Base-by-base conservation (phyloP, 2,113 vertebrate genomes). In the Ptilonorhynchus violaceus region DNA sequence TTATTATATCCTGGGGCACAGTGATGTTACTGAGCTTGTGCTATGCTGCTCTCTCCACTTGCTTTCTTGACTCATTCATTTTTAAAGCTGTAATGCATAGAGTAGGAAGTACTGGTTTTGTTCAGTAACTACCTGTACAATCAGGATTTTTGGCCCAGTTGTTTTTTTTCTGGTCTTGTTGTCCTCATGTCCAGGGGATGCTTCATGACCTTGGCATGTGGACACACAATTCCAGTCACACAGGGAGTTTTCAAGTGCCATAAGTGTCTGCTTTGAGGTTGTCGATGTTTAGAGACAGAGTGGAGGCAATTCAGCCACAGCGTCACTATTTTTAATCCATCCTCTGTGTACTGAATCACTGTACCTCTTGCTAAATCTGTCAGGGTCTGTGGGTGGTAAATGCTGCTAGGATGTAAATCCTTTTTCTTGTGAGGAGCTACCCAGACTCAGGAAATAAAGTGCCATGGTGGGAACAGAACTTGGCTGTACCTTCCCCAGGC, bases 311-410 rank as follows among this genome's bases (percentile, higher is more conserved):
- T 95, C 87, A 95, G 92, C 81, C 39, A 70, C 89, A 62, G 74
- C 13, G 30, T 78, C 83, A 92, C 97, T 97, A 97, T 97, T 98
- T 97, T 97, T 97, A 97, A 97, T 95, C 95, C 72, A 87, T 95
- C 94, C 64, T 91, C 87, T 85, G 10, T 60, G 85, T 97, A 94
- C 97, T 97, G 98, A 97, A 96, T 98, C 97, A 97, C 78, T 56
- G 63, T 80, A 92, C 79, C 87, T 94, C 94, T 78, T 94, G 96
- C 97, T 98, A 97, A 97, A 96, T 97, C 93, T 78, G 85, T 94
- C 93, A 84, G 80, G n/a, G 92, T 83, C 92, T 1, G 82, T 94
- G 96, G 97, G 97, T 97, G 96, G 97, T 93, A 85, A 95, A 87
- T 70, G 69, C 89, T 91, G 92, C 75, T 80, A 88, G 70, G 49